phyloP scores from a whole-genome alignment of 1,140 invertebrate species.

The Leguminivora glycinivorella region DNA sequence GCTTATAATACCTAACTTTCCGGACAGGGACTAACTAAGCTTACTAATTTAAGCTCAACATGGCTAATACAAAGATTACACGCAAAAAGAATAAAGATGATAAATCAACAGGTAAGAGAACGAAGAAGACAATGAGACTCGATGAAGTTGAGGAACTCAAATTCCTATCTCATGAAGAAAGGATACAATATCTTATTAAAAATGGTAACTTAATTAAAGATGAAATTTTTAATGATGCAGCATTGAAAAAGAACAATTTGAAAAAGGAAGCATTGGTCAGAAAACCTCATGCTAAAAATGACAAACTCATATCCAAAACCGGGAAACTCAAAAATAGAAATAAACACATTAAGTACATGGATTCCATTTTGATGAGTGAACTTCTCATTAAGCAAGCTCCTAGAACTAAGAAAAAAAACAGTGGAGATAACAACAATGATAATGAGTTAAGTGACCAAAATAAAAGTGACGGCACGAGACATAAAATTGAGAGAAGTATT shows the following conservation, averaged over 20 bases:
- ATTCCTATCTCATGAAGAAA: slow-evolving; percentile 44
- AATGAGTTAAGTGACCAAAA: slow-evolving; percentile 42
- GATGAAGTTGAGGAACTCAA: slow-evolving; percentile 30
- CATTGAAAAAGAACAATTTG: slow-evolving; percentile 35
- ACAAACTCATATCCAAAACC: slow-evolving; percentile 44
- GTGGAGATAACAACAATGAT: slow-evolving; percentile 46
- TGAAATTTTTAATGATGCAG: slow-evolving; percentile 43
- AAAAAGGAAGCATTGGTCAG: slow-evolving; percentile 20
- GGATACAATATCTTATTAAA: slow-evolving; percentile 45
- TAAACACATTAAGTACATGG: slow-evolving; percentile 51
- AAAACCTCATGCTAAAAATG: slow-evolving; percentile 30
- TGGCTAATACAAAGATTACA: slow-evolving; percentile 71
- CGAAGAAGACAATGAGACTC: neutral
- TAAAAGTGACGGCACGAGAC: slow-evolving; percentile 30
- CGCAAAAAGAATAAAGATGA: slow-evolving; percentile 41
- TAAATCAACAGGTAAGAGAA: slow-evolving; percentile 14
- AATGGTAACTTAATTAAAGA: slow-evolving; percentile 49
- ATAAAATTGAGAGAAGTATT: slow-evolving; percentile 11
- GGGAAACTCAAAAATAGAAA: slow-evolving; percentile 53
- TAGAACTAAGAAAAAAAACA: slow-evolving; percentile 25
- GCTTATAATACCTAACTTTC: slow-evolving; percentile 53
- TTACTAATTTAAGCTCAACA: slow-evolving; percentile 39
- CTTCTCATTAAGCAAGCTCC: slow-evolving; percentile 48
- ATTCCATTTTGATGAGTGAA: slow-evolving; percentile 64
- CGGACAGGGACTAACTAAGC: slow-evolving; percentile 22